Evolutionary conservation across 2,113 vertebrate genomes (phyloP).

Genomic region (Canis aureus): DNA sequence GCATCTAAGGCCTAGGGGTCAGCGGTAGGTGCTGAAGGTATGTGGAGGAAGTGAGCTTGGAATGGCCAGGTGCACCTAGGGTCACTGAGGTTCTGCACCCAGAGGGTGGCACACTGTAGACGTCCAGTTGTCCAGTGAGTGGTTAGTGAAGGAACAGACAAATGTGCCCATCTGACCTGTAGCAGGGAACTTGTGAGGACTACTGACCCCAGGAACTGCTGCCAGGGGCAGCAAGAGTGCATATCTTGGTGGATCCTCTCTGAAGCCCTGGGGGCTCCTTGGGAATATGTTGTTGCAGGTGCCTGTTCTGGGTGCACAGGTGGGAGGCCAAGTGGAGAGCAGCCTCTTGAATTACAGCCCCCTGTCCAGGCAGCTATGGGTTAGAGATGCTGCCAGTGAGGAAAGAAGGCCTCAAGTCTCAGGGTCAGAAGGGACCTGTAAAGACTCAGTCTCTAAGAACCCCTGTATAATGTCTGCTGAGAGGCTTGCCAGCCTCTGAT

Average conservation of each 20-base stretch:
- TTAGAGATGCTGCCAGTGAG: neutral
- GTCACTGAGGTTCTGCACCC: too few species aligned
- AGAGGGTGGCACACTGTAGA: accelerated
- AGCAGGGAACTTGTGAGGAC: neutral
- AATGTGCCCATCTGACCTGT: neutral
- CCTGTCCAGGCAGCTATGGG: neutral
- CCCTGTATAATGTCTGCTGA: neutral
- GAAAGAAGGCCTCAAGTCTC: neutral
- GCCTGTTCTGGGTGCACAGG: neutral
- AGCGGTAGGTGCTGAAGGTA: neutral
- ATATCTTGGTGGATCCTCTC: neutral
- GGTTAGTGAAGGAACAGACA: accelerated
- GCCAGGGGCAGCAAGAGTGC: too few species aligned
- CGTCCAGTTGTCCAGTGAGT: accelerated
- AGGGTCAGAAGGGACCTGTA: neutral
- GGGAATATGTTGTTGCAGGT: neutral
- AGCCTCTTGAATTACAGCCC: neutral
- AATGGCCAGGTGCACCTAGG: neutral
- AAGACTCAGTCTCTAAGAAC: neutral
- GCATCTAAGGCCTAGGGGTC: neutral
- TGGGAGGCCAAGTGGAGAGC: neutral
- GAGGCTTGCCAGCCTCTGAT: neutral
- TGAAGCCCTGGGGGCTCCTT: neutral
- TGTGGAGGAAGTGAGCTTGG: neutral
- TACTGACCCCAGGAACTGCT: neutral